phyloP scores from a whole-genome alignment of 1,140 invertebrate genomes.

The Drosophila ironensis region DNA sequence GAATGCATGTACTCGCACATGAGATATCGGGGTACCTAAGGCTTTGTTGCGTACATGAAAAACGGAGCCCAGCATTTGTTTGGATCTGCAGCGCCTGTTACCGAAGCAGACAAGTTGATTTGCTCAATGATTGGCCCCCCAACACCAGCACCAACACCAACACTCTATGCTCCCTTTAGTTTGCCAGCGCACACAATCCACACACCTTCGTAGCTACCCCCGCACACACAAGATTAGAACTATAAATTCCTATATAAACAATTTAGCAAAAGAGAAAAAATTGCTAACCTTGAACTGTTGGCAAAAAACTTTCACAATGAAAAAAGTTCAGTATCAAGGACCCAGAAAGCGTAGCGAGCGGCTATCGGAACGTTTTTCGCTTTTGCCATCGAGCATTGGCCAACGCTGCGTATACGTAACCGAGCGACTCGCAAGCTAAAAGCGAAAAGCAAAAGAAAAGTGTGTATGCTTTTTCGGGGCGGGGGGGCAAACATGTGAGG shows the following conservation, averaged over 20 bases:
- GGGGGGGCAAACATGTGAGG: neutral
- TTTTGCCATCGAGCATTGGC: slow-evolving; percentile 31
- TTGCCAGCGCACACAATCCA: too few species aligned
- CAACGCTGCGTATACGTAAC: slow-evolving; percentile 74
- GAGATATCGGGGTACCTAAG: slow-evolving; percentile 29
- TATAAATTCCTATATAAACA: slow-evolving; percentile 34
- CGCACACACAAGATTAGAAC: slow-evolving; percentile 30
- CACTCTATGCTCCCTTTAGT: too few species aligned
- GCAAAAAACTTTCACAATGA: slow-evolving; percentile 79
- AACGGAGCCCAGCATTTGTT: slow-evolving; percentile 43
- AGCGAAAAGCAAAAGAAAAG: slow-evolving; percentile 29
- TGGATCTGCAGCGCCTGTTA: slow-evolving; percentile 57
- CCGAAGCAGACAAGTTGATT: slow-evolving; percentile 33
- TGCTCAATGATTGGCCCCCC: neutral
- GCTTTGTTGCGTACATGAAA: slow-evolving; percentile 6
- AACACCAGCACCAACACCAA: too few species aligned
- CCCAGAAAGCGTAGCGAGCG: slow-evolving; percentile 59
- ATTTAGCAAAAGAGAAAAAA: slow-evolving; percentile 24
- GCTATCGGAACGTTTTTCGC: slow-evolving; percentile 47
- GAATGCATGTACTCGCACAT: slow-evolving; percentile 5
- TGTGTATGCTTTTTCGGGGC: neutral
- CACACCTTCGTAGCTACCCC: neutral
- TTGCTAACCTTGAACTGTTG: slow-evolving; percentile 63
- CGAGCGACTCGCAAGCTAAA: slow-evolving; percentile 13
- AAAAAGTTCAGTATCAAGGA: slow-evolving; percentile 80